A percentile compares a stretch with the other conserved stretches of the same genome.
These are phyloP conservation scores for Corynorhinus townsendii DNA, from an alignment of 2,113 vertebrate species.

Conservation along the genomic window DNA sequence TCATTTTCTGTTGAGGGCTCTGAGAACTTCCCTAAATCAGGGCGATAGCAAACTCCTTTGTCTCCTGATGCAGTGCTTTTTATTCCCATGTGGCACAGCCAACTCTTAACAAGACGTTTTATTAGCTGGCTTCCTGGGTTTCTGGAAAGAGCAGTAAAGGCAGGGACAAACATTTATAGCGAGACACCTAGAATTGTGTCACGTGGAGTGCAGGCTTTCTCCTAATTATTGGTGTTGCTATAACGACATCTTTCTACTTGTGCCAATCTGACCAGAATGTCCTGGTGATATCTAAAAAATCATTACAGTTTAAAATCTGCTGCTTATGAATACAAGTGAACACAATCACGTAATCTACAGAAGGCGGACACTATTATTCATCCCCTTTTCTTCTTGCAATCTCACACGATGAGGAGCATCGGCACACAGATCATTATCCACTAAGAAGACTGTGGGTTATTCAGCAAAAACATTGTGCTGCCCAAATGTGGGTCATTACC, in stretches of 20 bases:
- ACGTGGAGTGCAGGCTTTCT: background rate
- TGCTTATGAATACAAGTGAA: background rate
- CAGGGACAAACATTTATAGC: background rate
- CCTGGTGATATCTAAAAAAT: background rate
- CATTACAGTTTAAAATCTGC: background rate
- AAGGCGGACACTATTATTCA: too few species aligned
- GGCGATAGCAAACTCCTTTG: background rate
- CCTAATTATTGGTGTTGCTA: rapidly evolving
- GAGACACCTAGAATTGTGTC: background rate
- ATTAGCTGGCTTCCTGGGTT: background rate
- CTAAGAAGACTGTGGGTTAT: background rate
- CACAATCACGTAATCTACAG: background rate
- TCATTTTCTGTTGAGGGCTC: background rate
- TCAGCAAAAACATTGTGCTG: background rate
- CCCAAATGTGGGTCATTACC: background rate
- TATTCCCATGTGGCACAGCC: rapidly evolving
- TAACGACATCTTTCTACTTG: background rate
- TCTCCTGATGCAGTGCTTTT: background rate
- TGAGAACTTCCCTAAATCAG: background rate
- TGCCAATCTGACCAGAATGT: rapidly evolving
- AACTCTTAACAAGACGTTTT: background rate
- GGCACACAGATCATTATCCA: background rate
- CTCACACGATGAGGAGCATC: background rate
- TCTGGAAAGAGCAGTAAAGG: background rate
- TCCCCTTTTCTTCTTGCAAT: background rate